Base-by-base conservation (phyloP, 2,797 vertebrate species). In the Sciurus carolinensis region DNA sequence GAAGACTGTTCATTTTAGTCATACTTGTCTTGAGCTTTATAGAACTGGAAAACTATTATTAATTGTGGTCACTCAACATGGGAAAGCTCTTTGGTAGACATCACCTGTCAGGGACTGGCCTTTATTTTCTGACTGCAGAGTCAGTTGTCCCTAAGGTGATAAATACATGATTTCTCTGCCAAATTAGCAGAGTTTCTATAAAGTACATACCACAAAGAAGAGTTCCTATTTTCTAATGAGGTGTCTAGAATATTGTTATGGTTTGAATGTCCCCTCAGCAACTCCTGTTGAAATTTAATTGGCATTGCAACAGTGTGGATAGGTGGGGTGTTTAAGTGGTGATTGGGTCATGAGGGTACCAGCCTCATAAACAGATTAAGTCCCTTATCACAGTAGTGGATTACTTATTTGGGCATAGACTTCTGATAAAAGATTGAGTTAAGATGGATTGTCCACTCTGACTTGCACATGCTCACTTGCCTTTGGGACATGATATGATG, bases 31-130 rank as follows among this genome's bases (percentile, higher is more conserved):
- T 86, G 84, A 97, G 66, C 67, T 92, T 94, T 85, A 76, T 62
- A 36, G 30, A 71, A 62, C 73, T 92, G 30, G 54, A 95, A 92
- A 92, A 90, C 50, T 66, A 14, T 95, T 91, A 97, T 92, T 95
- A 81, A 93, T 93, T 81, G 42, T 94, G 86, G 20, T 75, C 66
- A 59, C 36, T 86, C 3, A 64, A 54, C 6, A 67, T 36, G 62
- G 81, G 50, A 39, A 91, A 87, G 57, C 71, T 86, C 66, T 83
- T 80, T 77, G 39, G 9, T 80, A 76, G 47, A 13, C 28, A 28
- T 54, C 26, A 42, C 79, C 76, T 84, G 3, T 52, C 67, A 30
- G 4, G 6, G 59, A 69, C 1, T 81, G 22, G 57, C 2, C 20
- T 95, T 92, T 90, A 9, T 86, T 87, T 95, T 84, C 66, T 73